Conservation (phyloP, 1,140 invertebrate species). For the Orussus abietinus region DNA sequence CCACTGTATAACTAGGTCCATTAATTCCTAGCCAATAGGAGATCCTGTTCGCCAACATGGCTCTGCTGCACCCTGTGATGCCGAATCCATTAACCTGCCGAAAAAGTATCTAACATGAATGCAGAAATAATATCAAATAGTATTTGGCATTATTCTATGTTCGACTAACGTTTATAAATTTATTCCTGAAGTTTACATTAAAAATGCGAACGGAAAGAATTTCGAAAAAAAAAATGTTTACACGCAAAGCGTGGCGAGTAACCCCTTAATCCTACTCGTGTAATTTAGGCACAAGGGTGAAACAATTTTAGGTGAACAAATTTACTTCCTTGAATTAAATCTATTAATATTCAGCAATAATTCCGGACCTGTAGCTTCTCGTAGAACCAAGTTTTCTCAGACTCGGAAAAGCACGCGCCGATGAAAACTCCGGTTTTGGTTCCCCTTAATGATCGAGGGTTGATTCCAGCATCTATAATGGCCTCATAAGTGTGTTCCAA, state of each 20-base stretch:
- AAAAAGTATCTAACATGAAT: slow-evolving; percentile 3
- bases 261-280: too few species aligned
- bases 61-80: slow-evolving; percentile 70
- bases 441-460: slow-evolving; percentile 56
- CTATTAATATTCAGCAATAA: too few species aligned
- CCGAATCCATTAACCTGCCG: slow-evolving; percentile 46
- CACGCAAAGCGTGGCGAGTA: too few species aligned
- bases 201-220: too few species aligned
- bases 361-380: slow-evolving; percentile 55
- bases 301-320: too few species aligned
- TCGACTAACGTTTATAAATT: too few species aligned
- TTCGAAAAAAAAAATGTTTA: too few species aligned
- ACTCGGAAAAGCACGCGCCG: slow-evolving; percentile 76
- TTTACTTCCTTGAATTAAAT: too few species aligned
- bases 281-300: too few species aligned
- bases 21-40: slow-evolving; percentile 70
- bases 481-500: slow-evolving; percentile 84
- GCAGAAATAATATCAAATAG: too few species aligned
- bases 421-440: slow-evolving; percentile 79
- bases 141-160: too few species aligned
- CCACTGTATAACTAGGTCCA: slow-evolving; percentile 78
- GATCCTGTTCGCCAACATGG: slow-evolving; percentile 89
- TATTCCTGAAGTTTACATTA: too few species aligned
- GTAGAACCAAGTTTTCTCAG: slow-evolving; percentile 67
- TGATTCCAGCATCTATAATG: slow-evolving; percentile 78